Conservation (phyloP, 1,140 invertebrate genomes). For the Euglossa dilemma region DNA sequence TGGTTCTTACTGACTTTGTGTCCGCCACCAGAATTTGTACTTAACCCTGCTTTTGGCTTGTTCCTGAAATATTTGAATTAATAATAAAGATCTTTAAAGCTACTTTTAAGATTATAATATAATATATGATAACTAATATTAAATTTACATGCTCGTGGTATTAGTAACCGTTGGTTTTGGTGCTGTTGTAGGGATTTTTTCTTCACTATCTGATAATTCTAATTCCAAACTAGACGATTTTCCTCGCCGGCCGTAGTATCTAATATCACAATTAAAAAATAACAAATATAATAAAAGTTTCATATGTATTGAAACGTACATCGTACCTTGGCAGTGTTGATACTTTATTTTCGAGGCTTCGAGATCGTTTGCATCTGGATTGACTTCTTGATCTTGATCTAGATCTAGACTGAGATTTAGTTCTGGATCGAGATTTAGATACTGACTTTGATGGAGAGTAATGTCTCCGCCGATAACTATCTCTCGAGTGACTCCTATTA, state of each 20-base stretch:
- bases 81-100: conserved; percentile 1
- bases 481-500: conserved; percentile 74
- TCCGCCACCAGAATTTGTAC: conserved; percentile 89
- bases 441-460: conserved; percentile 73
- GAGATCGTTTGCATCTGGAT: conserved; percentile 75
- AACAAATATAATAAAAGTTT: not conserved
- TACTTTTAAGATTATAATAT: conserved; percentile 5
- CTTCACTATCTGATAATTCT: conserved; percentile 79
- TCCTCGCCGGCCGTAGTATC: conserved; percentile 87
- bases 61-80: conserved; percentile 71
- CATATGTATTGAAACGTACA: not conserved
- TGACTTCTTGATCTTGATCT: conserved; percentile 78
- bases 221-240: conserved; percentile 82
- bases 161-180: conserved; percentile 74
- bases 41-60: conserved; percentile 83
- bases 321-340: conserved; percentile 77
- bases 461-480: conserved; percentile 72
- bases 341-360: conserved; percentile 77
- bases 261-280: conserved; percentile 67
- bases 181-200: conserved; percentile 70
- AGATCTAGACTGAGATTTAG: conserved; percentile 70
- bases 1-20: conserved; percentile 98
- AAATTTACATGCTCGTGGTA: conserved; percentile 74
- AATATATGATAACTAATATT: not conserved
- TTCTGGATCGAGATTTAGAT: conserved; percentile 72